phyloP scores from a whole-genome alignment of 2,888 invertebrate species.

The Cephus spinipes region DNA sequence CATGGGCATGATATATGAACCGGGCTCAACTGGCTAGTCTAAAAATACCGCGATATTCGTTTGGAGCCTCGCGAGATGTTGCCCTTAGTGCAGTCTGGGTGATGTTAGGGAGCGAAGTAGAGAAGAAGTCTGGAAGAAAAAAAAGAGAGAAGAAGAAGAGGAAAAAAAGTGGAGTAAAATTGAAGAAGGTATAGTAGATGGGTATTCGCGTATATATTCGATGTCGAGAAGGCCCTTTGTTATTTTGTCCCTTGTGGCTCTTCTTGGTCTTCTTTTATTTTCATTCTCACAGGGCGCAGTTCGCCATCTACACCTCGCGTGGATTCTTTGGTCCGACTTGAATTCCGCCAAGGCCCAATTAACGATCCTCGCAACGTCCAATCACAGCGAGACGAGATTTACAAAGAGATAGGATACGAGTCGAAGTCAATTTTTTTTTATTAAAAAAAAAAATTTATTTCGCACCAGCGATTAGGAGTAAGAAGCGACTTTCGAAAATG shows the following conservation, averaged over 20 bases:
- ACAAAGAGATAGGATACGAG: not conserved
- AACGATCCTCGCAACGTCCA: not conserved
- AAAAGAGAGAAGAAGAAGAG: too few species aligned
- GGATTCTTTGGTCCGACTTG: not conserved
- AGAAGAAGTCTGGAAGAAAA: not conserved
- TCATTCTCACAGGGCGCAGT: not conserved
- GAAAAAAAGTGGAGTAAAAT: not conserved
- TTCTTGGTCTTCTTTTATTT: not conserved
- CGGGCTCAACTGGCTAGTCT: conserved; percentile 1
- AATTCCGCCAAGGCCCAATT: not conserved
- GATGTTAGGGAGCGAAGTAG: not conserved
- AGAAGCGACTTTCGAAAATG: not conserved
- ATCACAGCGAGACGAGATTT: not conserved
- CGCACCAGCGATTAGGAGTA: too few species aligned
- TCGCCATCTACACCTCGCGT: not conserved
- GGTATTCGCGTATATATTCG: not conserved
- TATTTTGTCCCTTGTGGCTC: not conserved
- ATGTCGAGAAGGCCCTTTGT: not conserved
- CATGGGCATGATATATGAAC: conserved; percentile 43
- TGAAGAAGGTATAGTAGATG: not conserved
- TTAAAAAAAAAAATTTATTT: too few species aligned
- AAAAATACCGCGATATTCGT: not conserved
- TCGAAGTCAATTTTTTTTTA: too few species aligned
- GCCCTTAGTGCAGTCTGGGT: not conserved
- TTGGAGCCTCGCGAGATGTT: not conserved